These are phyloP conservation scores for Seladonia tumulorum DNA, from an alignment of 2,888 invertebrate genomes.

Conservation along the genomic window DNA sequence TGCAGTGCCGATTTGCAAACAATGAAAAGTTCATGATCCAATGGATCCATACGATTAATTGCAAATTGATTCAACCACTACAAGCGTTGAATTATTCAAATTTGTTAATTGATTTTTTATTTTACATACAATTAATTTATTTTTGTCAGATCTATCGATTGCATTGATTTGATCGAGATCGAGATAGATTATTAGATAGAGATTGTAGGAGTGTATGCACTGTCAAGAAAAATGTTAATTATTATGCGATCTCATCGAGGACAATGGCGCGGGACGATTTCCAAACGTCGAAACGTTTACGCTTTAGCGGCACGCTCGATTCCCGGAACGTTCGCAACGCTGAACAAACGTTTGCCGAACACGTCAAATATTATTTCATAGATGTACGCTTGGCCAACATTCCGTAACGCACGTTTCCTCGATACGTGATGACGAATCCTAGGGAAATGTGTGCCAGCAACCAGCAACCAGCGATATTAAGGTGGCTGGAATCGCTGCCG, in stretches of 20 bases:
- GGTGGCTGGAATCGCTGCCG: neutral
- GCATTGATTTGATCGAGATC: neutral
- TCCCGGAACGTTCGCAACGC: conserved; percentile 52
- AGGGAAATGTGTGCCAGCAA: conserved; percentile 14
- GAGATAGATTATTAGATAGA: neutral
- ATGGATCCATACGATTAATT: too few species aligned
- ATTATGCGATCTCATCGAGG: neutral
- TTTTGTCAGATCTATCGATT: neutral
- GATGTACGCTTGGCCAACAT: conserved; percentile 49
- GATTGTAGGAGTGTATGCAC: neutral
- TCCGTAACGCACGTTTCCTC: conserved; percentile 58
- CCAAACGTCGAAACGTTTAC: conserved; percentile 29
- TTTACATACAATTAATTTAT: too few species aligned
- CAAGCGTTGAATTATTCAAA: too few species aligned
- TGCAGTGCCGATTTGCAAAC: too few species aligned
- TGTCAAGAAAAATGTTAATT: neutral
- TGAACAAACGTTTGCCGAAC: conserved; percentile 59
- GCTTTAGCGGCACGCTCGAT: conserved; percentile 34
- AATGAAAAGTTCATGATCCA: too few species aligned
- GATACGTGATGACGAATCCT: conserved; percentile 21
- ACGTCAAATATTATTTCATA: conserved; percentile 68
- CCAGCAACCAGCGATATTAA: conserved; percentile 6
- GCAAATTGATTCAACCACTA: too few species aligned
- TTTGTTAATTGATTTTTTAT: too few species aligned
- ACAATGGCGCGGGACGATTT: neutral